phyloP scores from a whole-genome alignment of 2,888 invertebrate genomes.

The Macropis europaea region DNA sequence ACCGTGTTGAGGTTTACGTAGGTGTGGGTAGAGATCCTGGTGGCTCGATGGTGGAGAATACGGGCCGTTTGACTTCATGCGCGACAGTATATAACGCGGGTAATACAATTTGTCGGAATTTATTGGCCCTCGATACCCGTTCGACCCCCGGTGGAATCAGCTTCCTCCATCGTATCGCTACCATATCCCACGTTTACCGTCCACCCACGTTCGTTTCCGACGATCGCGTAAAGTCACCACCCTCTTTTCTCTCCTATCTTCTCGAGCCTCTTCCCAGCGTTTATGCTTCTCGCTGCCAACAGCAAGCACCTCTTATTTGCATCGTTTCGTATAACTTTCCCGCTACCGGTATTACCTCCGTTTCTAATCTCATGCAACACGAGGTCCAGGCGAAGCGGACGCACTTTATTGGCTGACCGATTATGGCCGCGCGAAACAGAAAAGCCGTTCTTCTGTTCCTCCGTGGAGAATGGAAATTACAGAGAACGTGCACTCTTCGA shows the following conservation, averaged over 20 bases:
- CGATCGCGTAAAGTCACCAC: conserved; percentile 43
- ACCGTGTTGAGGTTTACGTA: conserved; percentile 39
- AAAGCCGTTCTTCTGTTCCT: background rate
- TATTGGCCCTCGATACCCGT: conserved; percentile 68
- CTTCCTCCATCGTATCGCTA: conserved; percentile 57
- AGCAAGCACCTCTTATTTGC: conserved; percentile 20
- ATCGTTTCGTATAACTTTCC: conserved; percentile 11
- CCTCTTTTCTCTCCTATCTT: background rate
- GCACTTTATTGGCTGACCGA: background rate
- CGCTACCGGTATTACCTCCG: background rate
- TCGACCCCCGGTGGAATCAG: conserved; percentile 61
- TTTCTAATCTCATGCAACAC: background rate
- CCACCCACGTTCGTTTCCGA: conserved; percentile 53
- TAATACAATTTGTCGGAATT: conserved; percentile 75
- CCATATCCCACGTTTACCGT: conserved; percentile 53
- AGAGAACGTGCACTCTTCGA: no score
- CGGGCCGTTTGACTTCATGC: conserved; percentile 66
- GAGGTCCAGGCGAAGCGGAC: background rate
- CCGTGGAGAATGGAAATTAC: background rate
- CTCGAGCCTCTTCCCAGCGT: background rate
- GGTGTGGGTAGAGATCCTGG: conserved; percentile 33
- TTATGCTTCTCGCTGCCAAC: conserved; percentile 13
- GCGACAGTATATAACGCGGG: conserved; percentile 71
- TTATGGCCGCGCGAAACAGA: no score
- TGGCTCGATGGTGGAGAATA: conserved; percentile 34